Evolutionary conservation across 2,888 invertebrate genomes (phyloP).

Genomic region (Drosophila borealis): DNA sequence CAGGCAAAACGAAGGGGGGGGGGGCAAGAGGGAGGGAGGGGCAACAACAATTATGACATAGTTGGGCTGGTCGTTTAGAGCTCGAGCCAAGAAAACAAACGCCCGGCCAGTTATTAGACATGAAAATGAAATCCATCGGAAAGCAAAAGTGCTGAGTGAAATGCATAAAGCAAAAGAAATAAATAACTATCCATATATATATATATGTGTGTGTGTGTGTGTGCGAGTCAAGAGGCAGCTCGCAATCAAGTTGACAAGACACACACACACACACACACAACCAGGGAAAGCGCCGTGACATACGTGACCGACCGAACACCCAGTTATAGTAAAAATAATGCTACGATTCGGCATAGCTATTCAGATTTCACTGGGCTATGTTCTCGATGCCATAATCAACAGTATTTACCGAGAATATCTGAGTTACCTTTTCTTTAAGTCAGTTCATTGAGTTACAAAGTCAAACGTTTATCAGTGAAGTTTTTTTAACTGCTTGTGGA

Average conservation of each 20-base stretch:
- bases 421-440: not conserved
- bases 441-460: too few relatives aligned
- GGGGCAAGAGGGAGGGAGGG: not conserved
- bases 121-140: constrained; percentile 64
- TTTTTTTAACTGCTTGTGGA: too few relatives aligned
- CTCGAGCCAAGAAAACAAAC: constrained; percentile 2
- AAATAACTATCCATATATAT: not conserved
- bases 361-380: constrained; percentile 35
- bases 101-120: constrained; percentile 34
- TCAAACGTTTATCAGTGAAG: too few relatives aligned
- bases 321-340: constrained; percentile 23
- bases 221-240: constrained; percentile 20
- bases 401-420: constrained; percentile 1
- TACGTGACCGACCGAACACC: constrained; percentile 42
- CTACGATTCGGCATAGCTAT: constrained; percentile 9
- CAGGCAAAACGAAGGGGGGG: constrained; percentile 25
- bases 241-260: constrained; percentile 39
- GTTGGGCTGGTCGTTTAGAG: constrained; percentile 35
- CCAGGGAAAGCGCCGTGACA: constrained; percentile 45
- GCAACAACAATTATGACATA: constrained; percentile 66
- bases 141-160: constrained; percentile 68
- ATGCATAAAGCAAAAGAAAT: constrained; percentile 32
- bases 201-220: not conserved
- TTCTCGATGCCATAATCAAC: constrained; percentile 14
- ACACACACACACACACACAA: constrained; percentile 3